Evolutionary conservation across 2,113 vertebrate genomes (phyloP).

Genomic region (Saguinus midas): DNA sequence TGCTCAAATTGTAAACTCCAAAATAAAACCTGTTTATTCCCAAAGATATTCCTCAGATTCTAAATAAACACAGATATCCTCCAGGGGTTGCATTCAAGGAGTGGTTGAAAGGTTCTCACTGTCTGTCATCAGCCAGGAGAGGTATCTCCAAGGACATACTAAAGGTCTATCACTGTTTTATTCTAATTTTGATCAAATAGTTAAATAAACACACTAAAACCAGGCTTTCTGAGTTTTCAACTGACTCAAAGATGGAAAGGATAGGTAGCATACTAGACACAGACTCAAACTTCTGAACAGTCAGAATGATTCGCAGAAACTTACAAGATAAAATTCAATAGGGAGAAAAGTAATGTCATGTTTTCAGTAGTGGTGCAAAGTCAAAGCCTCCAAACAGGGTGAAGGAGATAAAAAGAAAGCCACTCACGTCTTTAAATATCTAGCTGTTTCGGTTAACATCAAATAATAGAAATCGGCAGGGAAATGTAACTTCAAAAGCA

Average conservation of each 20-base stretch:
- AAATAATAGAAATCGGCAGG: background rate
- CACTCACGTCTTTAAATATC: background rate
- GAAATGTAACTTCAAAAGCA: background rate
- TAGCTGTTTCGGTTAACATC: background rate
- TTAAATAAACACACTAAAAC: background rate
- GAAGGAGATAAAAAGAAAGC: background rate
- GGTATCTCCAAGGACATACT: background rate
- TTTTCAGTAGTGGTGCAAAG: background rate
- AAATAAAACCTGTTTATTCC: conserved; percentile 62
- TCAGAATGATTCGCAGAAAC: background rate
- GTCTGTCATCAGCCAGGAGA: background rate
- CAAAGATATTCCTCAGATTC: conserved; percentile 49
- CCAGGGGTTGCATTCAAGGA: background rate
- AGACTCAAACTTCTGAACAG: background rate
- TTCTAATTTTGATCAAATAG: conserved; percentile 29
- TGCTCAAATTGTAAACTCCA: conserved; percentile 64
- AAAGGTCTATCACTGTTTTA: background rate
- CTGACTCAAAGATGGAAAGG: background rate
- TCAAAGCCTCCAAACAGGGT: background rate
- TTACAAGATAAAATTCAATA: background rate
- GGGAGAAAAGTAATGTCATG: background rate
- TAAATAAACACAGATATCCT: conserved; percentile 13
- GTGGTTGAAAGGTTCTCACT: background rate
- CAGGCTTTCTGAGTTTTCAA: background rate
- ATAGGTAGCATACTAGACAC: background rate